Evolutionary conservation across 2,113 vertebrate species (phyloP).

Genomic region (Gymnobelideus leadbeateri): DNA sequence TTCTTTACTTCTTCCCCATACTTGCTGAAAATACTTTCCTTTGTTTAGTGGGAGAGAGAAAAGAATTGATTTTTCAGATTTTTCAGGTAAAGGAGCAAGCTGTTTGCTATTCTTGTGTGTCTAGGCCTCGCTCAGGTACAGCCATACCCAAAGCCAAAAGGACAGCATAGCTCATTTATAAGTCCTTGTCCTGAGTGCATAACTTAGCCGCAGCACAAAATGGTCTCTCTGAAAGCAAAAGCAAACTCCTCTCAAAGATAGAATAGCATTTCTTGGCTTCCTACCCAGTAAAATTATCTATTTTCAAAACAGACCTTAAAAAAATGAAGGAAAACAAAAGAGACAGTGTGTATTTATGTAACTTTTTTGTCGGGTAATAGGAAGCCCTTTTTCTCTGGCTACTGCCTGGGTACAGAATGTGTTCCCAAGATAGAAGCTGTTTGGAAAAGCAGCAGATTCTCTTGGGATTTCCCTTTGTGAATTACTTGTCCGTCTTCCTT

Average conservation of each 20-base stretch:
- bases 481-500: conserved; percentile 67
- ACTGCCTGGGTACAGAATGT: conserved; percentile 49
- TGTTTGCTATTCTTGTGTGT: neutral
- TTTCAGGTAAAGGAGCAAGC: neutral
- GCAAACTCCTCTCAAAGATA: conserved; percentile 50
- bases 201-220: conserved; percentile 64
- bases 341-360: conserved; percentile 77
- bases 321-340: conserved; percentile 57
- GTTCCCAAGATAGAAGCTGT: conserved; percentile 54
- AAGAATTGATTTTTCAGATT: conserved; percentile 2
- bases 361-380: conserved; percentile 74
- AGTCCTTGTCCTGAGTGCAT: conserved; percentile 41
- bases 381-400: neutral
- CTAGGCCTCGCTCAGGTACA: neutral
- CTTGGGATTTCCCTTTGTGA: conserved; percentile 65
- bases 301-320: conserved; percentile 64
- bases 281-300: conserved; percentile 58
- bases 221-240: conserved; percentile 43
- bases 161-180: conserved; percentile 11
- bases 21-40: neutral
- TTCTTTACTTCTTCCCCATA: neutral
- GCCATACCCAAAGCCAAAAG: neutral
- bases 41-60: neutral
- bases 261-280: conserved; percentile 53
- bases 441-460: conserved; percentile 40